Percentiles rank a stretch among this genome's conserved stretches.
phyloP scores from a whole-genome alignment of 2,888 invertebrate genomes.

The Brachyopa scutellaris region DNA sequence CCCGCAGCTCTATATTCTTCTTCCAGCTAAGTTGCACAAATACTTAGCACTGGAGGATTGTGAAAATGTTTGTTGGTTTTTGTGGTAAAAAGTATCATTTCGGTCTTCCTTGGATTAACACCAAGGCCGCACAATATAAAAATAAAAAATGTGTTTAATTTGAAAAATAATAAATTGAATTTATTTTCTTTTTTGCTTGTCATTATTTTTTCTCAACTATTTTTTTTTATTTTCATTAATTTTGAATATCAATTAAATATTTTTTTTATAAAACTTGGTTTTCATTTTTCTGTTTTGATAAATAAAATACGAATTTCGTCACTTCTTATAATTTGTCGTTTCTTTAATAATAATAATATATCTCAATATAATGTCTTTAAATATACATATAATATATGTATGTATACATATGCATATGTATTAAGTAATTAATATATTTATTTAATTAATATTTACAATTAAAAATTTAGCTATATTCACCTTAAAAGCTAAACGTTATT shows the following conservation, averaged over 20 bases:
- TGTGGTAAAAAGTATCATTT: too few species aligned
- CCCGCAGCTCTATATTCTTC: too few species aligned
- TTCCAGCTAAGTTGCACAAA: too few species aligned
- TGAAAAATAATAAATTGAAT: conserved; percentile 77
- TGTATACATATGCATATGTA: conserved; percentile 46
- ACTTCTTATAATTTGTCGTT: conserved; percentile 60
- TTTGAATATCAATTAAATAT: conserved; percentile 76
- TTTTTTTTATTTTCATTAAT: conserved; percentile 73
- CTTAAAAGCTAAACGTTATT: conserved; percentile 57
- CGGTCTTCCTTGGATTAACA: too few species aligned
- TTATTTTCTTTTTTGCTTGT: conserved; percentile 65
- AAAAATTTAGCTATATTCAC: conserved; percentile 70
- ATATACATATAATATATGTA: conserved; percentile 63
- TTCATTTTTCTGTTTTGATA: conserved; percentile 76
- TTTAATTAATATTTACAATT: conserved; percentile 71
- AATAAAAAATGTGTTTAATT: conserved; percentile 37
- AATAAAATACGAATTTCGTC: conserved; percentile 79
- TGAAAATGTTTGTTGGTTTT: too few species aligned
- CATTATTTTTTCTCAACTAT: conserved; percentile 75
- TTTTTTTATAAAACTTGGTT: conserved; percentile 77
- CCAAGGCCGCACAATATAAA: too few species aligned
- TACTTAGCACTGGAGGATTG: too few species aligned
- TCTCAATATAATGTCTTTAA: conserved; percentile 73
- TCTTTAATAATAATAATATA: conserved; percentile 73
- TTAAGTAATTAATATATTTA: conserved; percentile 54